Evolutionary conservation across 2,797 vertebrate genomes (phyloP).

Genomic region (Gymnothorax reevesii): DNA sequence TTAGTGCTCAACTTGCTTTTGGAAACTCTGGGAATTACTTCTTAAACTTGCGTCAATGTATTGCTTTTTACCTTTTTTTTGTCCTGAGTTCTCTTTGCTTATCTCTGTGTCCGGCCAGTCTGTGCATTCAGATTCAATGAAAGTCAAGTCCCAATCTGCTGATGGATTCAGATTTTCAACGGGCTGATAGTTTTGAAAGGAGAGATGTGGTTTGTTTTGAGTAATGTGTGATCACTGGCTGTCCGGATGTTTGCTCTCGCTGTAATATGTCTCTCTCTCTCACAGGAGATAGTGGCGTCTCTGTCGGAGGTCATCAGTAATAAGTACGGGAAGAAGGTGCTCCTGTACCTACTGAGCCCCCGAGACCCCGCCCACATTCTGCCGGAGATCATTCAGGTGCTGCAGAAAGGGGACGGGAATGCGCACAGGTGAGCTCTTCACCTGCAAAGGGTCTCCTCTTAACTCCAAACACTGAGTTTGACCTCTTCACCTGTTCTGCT

Average conservation of each 20-base stretch:
- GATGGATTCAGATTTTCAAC: background rate
- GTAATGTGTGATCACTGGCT: background rate
- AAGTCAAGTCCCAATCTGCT: background rate
- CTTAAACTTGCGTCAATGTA: background rate
- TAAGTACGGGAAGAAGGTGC: slow-evolving; percentile 90
- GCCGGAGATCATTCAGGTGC: slow-evolving; percentile 86
- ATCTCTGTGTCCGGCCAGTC: background rate
- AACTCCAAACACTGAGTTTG: no score
- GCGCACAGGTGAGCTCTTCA: slow-evolving; percentile 76
- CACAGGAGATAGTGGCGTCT: slow-evolving; percentile 83
- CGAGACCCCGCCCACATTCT: slow-evolving; percentile 86
- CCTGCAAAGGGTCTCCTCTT: background rate
- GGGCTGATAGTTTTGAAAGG: background rate
- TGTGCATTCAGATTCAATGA: background rate
- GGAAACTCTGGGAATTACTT: background rate
- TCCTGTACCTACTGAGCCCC: slow-evolving; percentile 88
- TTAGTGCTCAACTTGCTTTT: background rate
- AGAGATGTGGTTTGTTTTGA: background rate
- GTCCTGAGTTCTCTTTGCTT: background rate
- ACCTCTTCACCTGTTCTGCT: no score
- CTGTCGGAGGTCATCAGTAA: slow-evolving; percentile 81
- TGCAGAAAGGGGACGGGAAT: slow-evolving; percentile 86
- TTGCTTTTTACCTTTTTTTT: background rate
- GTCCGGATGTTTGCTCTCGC: background rate
- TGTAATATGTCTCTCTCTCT: background rate